A percentile compares a stretch with the other conserved stretches of the same genome.
phyloP scores from a whole-genome alignment of 1,140 invertebrate species.

The Drosophila azteca region DNA sequence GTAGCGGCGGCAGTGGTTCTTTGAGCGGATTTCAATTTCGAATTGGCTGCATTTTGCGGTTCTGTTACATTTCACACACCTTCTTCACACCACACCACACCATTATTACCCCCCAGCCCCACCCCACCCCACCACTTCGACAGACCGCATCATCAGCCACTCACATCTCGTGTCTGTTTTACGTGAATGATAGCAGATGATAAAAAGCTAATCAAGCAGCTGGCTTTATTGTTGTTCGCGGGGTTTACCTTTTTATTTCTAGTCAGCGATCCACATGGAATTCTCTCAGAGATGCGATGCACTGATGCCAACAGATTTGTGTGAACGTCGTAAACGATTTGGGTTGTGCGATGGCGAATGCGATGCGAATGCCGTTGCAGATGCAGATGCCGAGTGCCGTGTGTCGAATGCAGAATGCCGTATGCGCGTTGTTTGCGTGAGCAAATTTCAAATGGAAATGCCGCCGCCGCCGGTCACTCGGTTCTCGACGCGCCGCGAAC shows the following conservation, averaged over 20 bases:
- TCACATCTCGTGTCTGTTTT: no score
- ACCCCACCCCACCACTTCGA: background rate
- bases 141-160: background rate
- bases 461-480: conserved; percentile 3
- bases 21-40: conserved; percentile 12
- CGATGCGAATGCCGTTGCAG: conserved; percentile 36
- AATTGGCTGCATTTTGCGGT: conserved; percentile 56
- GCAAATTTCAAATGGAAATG: conserved; percentile 21
- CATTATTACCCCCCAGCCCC: no score
- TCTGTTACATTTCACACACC: no score
- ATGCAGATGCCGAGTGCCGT: conserved; percentile 18
- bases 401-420: background rate
- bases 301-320: conserved; percentile 16
- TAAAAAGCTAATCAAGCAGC: conserved; percentile 37
- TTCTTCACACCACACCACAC: no score
- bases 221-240: conserved; percentile 23
- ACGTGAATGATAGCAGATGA: conserved; percentile 24
- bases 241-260: conserved; percentile 19
- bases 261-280: conserved; percentile 23
- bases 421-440: conserved; percentile 46
- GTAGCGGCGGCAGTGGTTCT: background rate
- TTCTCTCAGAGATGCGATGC: no score
- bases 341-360: background rate
- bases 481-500: conserved; percentile 73
- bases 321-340: no score